These are phyloP conservation scores for Corythoichthys haematopterus DNA, from an alignment of 2,113 vertebrate species.

Conservation along the genomic window DNA sequence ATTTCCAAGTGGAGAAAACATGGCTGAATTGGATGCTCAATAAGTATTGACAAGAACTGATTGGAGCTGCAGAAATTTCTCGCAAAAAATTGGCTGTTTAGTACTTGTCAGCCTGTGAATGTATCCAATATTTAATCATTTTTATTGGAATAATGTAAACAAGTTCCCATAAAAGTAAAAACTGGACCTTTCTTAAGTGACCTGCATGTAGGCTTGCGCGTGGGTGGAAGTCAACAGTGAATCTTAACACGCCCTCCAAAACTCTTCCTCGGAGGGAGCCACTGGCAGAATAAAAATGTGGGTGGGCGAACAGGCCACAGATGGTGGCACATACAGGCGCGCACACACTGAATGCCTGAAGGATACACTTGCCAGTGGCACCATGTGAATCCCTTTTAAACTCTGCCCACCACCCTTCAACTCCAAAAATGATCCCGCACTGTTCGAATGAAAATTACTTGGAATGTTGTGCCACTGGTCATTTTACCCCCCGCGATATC, in stretches of 20 bases:
- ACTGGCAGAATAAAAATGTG: constrained; percentile 42
- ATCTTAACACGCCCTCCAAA: constrained; percentile 40
- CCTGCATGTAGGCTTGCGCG: constrained; percentile 13
- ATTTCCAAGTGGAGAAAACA: no score
- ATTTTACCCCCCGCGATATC: not conserved
- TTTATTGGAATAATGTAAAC: not conserved
- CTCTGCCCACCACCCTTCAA: constrained; percentile 27
- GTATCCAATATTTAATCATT: not conserved
- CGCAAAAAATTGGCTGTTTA: no score
- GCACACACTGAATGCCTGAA: constrained; percentile 38
- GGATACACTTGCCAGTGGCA: constrained; percentile 43
- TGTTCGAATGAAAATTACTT: not conserved
- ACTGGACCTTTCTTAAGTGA: constrained; percentile 7
- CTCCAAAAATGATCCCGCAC: not conserved
- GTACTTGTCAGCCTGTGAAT: not conserved
- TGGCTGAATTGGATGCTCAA: no score
- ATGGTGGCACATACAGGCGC: constrained; percentile 47
- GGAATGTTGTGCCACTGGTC: not conserved
- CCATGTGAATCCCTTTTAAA: constrained; percentile 49
- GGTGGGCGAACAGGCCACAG: constrained; percentile 58
- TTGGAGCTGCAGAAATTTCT: no score
- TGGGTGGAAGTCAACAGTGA: constrained; percentile 30
- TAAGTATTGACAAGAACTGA: no score
- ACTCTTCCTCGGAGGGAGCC: constrained; percentile 48
- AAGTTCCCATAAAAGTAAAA: not conserved